Evolutionary conservation across 2,113 vertebrate species (phyloP).

Genomic region (Mus spicilegus): DNA sequence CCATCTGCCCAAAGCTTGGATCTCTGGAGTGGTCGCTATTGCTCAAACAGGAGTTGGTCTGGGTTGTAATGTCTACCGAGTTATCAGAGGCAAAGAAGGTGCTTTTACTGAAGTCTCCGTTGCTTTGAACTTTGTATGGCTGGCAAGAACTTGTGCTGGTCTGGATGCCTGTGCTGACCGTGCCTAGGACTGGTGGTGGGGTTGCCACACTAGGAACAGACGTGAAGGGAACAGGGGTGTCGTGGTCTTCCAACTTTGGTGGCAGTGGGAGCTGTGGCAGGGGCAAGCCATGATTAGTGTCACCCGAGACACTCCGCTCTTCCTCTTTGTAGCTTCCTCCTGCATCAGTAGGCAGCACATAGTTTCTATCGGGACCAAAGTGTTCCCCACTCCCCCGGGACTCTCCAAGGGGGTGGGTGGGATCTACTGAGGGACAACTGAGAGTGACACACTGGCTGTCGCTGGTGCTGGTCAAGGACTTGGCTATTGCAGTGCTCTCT

Average conservation of each 20-base stretch:
- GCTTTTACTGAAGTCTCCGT: conserved; percentile 86
- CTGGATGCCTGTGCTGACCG: conserved; percentile 66
- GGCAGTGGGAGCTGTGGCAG: conserved; percentile 83
- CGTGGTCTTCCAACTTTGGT: conserved; percentile 91
- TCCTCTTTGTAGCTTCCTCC: conserved; percentile 85
- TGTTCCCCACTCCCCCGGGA: conserved; percentile 75
- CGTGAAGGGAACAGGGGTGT: conserved; percentile 78
- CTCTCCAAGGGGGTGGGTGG: conserved; percentile 82
- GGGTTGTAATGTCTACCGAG: conserved; percentile 82
- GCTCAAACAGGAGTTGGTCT: conserved; percentile 87
- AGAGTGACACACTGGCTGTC: conserved; percentile 76
- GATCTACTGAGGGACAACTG: conserved; percentile 81
- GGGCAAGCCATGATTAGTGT: conserved; percentile 79
- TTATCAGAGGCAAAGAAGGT: conserved; percentile 87
- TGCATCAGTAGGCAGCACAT: conserved; percentile 78
- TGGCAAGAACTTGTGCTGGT: conserved; percentile 80
- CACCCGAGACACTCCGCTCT: conserved; percentile 78
- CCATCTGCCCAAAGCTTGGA: conserved; percentile 86
- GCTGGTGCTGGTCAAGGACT: conserved; percentile 79
- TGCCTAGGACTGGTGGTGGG: conserved; percentile 83
- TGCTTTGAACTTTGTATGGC: conserved; percentile 88
- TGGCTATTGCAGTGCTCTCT: conserved; percentile 88
- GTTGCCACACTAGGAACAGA: conserved; percentile 74
- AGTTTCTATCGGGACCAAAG: conserved; percentile 84
- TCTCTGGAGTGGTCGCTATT: conserved; percentile 87